Base-by-base conservation (phyloP, 2,888 invertebrate species). In the Brenthis daphne region DNA sequence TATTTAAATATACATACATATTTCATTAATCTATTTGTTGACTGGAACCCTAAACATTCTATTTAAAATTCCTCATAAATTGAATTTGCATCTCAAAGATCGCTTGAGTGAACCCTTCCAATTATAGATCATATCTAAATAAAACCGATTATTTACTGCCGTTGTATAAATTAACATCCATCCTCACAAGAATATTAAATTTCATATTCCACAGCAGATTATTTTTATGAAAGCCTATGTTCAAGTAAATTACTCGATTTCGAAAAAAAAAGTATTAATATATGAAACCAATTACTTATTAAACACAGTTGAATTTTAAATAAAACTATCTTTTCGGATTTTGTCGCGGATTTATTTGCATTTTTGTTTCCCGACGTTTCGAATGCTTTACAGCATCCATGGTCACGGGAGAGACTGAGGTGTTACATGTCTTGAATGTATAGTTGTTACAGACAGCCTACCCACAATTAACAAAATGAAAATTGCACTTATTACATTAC, bases 61-160 rank as follows among this genome's bases (percentile, higher is more conserved):
- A 60, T 33, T 60, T 47, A 66, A 43, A 66, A 60, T 66, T 55
- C 60, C 54, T 66, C 16, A 47, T 54, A 57, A 66, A 66, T 58
- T 60, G 60, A 60, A 48, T 66, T 66, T 66, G 58, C 60, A 66
- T 60, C 48, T 66, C 66, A 29, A 53, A 60, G 60, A 66, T 55
- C 60, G 58, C 66, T 60, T 54, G 66, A 66, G 58, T 66, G 66
- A 66, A 54, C 54, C 51, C 58, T 51, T 53, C 54, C 66, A 66
- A 66, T 66, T 66, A 66, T 50, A 66, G 60, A 60, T 66, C 60
- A 60, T 60, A 66, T 66, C 66, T 66, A 54, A 48, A 66, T 53
- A 47, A 66, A 66, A 66, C 60, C 60, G 60, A 60, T 66, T 48
- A 54, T 66, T 60, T 58, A 66, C 53, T 48, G 66, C 55, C 57